Conservation (phyloP, 2,113 vertebrate species). For the Pelusios castaneus region DNA sequence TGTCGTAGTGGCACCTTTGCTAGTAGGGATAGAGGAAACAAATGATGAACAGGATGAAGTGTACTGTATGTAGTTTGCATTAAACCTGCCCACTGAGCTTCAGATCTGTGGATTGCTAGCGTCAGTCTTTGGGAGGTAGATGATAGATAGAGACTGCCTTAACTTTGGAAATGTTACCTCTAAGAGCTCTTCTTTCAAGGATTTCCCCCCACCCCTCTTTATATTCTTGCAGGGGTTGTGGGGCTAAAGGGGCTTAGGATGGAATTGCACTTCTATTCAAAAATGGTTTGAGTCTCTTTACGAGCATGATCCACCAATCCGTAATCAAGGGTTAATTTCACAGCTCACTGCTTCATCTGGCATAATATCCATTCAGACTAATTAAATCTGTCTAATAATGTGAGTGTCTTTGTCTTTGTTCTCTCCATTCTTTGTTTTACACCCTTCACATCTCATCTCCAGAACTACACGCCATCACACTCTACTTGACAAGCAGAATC, state of each 20-base stretch:
- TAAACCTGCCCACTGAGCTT: background rate
- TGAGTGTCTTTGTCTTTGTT: slow-evolving; percentile 94
- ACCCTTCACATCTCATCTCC: slow-evolving; percentile 97
- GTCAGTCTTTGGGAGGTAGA: background rate
- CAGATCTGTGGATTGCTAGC: background rate
- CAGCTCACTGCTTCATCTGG: slow-evolving; percentile 95
- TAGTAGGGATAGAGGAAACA: accelerated
- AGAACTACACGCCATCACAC: slow-evolving; percentile 91
- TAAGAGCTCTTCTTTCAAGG: background rate
- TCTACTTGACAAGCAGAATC: slow-evolving; percentile 94
- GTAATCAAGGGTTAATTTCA: slow-evolving; percentile 99
- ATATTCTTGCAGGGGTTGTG: background rate
- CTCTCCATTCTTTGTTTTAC: slow-evolving; percentile 93
- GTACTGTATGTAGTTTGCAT: background rate
- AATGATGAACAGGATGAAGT: background rate
- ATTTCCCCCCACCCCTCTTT: background rate
- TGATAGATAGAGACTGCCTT: background rate
- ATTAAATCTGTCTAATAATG: slow-evolving; percentile 99
- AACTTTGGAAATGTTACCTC: background rate
- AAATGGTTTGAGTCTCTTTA: slow-evolving; percentile 77
- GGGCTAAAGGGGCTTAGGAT: slow-evolving; percentile 46
- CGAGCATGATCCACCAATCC: slow-evolving; percentile 80
- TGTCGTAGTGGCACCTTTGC: accelerated
- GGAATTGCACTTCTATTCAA: slow-evolving; percentile 70
- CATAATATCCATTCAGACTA: slow-evolving; percentile 99